Conservation (phyloP, 1,140 invertebrate species). For the Oedothorax gibbosus region DNA sequence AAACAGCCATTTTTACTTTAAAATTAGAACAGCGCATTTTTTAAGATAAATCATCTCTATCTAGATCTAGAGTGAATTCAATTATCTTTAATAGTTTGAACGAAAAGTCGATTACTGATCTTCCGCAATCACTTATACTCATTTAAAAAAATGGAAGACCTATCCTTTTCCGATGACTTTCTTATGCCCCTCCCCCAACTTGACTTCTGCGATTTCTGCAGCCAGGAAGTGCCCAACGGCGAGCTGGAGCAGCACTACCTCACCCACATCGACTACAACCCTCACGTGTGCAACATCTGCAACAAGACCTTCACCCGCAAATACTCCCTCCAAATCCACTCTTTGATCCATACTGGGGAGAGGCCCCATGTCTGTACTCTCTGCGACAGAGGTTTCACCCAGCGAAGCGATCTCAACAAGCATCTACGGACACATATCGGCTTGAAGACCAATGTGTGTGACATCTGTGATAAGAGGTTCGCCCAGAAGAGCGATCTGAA, state of each 20-base stretch:
- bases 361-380: slow-evolving; percentile 90
- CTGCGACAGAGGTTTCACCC: slow-evolving; percentile 90
- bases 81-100: too few relatives aligned
- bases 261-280: slow-evolving; percentile 8
- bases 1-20: too few relatives aligned
- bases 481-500: slow-evolving; percentile 66
- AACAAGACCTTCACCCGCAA: slow-evolving; percentile 23
- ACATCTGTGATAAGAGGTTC: slow-evolving; percentile 30
- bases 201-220: slow-evolving; percentile 29
- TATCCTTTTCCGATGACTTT: too few relatives aligned
- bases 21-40: too few relatives aligned
- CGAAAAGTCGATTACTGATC: too few relatives aligned
- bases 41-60: too few relatives aligned
- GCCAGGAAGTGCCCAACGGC: background rate
- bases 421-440: slow-evolving; percentile 71
- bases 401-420: slow-evolving; percentile 91
- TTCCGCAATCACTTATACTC: too few relatives aligned
- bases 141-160: too few relatives aligned
- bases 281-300: slow-evolving; percentile 25
- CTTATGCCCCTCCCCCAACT: background rate
- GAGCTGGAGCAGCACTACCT: slow-evolving; percentile 22
- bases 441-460: slow-evolving; percentile 12
- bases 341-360: slow-evolving; percentile 81
- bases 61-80: too few relatives aligned
- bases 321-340: slow-evolving; percentile 34